A percentile compares a stretch with the other conserved stretches of the same genome.
Conservation (phyloP, 2,797 vertebrate species). For the Botia kubotai region DNA sequence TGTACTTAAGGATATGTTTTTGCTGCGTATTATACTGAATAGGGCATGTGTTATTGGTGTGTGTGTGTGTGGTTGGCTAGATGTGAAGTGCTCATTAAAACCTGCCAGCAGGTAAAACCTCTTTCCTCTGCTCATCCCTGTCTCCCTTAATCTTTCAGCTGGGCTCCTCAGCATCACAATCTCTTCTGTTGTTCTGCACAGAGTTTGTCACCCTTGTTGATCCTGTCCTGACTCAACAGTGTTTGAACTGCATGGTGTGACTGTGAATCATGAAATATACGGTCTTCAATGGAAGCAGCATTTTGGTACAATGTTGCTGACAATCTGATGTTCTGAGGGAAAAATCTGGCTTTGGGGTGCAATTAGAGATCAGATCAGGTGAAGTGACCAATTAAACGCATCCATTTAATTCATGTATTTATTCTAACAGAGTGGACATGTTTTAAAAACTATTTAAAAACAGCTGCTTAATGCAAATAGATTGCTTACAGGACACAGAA, state of each 20-base stretch:
- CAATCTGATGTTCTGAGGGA: neutral
- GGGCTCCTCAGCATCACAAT: conserved; percentile 5
- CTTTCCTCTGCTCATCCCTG: conserved; percentile 32
- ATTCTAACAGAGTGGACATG: neutral
- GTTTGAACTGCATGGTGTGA: conserved; percentile 38
- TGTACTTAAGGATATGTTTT: neutral
- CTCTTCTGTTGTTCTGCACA: conserved; percentile 33
- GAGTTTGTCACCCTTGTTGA: conserved; percentile 44
- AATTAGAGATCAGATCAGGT: conserved; percentile 3
- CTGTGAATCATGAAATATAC: conserved; percentile 42
- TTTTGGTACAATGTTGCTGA: conserved; percentile 19
- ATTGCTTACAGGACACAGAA: conserved; percentile 1
- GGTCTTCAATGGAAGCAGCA: conserved; percentile 26
- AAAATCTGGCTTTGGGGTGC: conserved; percentile 16
- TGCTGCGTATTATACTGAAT: neutral
- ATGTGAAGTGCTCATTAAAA: conserved; percentile 77
- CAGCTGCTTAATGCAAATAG: neutral
- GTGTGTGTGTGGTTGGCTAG: conserved; percentile 24
- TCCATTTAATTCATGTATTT: neutral
- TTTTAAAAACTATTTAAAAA: neutral
- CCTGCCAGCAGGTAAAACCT: conserved; percentile 79
- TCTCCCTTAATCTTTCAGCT: conserved; percentile 21
- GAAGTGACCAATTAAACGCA: conserved; percentile 12
- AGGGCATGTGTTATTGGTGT: neutral
- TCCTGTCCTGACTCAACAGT: conserved; percentile 36